Evolutionary conservation across 2,113 vertebrate genomes (phyloP).

Genomic region (Aphyosemion australe): DNA sequence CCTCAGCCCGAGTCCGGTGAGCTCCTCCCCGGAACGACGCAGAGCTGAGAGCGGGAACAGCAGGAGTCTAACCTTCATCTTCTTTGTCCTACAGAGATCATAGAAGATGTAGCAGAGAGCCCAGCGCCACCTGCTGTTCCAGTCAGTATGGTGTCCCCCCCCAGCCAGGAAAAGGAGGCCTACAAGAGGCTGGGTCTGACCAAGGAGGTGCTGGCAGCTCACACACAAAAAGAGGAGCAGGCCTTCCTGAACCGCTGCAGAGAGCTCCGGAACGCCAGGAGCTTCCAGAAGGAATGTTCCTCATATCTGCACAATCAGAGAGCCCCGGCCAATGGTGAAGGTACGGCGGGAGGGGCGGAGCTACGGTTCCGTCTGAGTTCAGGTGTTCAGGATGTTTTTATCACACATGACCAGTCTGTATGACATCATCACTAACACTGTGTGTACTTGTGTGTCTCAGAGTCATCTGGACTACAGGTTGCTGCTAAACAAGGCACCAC

Average conservation of each 20-base stretch:
- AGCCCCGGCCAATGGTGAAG: constrained; percentile 67
- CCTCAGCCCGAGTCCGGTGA: constrained; percentile 88
- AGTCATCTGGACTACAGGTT: constrained; percentile 41
- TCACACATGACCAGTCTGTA: no score
- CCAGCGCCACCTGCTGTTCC: constrained; percentile 63
- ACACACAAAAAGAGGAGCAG: constrained; percentile 95
- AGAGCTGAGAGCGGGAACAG: neutral
- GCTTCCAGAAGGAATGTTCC: constrained; percentile 83
- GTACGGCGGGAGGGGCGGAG: constrained; percentile 27
- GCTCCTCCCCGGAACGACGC: neutral
- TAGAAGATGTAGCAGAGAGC: constrained; percentile 83
- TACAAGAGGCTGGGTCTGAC: constrained; percentile 91
- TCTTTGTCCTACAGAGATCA: constrained; percentile 80
- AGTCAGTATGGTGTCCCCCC: constrained; percentile 63
- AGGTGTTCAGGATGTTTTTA: no score
- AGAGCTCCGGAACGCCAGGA: constrained; percentile 79
- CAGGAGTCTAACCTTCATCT: neutral
- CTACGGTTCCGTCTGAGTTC: no score
- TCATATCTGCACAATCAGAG: constrained; percentile 81
- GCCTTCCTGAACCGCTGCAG: constrained; percentile 89
- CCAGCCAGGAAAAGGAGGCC: constrained; percentile 84
- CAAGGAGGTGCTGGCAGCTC: constrained; percentile 92
- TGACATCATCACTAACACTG: no score
- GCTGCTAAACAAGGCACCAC: constrained; percentile 60
- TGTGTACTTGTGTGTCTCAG: constrained; percentile 13